Base-by-base conservation (phyloP, 2,797 vertebrate genomes). In the Uromys caudimaculatus region DNA sequence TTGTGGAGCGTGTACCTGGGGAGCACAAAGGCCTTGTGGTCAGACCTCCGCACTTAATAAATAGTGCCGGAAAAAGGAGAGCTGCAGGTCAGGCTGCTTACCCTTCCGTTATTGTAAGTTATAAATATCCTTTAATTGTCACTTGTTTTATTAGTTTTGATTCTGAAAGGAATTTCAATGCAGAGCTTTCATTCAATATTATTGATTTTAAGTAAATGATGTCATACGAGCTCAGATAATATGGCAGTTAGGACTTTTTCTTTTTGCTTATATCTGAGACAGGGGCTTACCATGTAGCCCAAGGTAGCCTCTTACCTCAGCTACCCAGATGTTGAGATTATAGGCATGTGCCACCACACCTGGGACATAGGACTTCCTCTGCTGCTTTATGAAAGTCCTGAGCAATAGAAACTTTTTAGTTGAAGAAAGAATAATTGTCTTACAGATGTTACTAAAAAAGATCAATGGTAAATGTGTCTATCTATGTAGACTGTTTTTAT, bases 201-300 rank as follows among this genome's bases (percentile, higher is more conserved):
- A 71, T 77, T 95, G 91, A 62, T 89, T 56, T 92, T 89, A 83
- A 95, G 52, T 92, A 87, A 93, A 41, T 56, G 73, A 8, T 27
- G 41, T 88, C 73, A 23, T 69, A 38, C 64, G 32, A 85, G 93
- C 82, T 62, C 12, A 64, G 73, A 91, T 82, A 52, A 85, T 93
- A n/a, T 60, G 21, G 8, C 71, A 32, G 21, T 69, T 87, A 24
- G 24, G 41, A 82, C 35, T 85, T 93, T 93, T 44, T 38, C 41
- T 92, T 88, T 76, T 89, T 44, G 54, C 44, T 88, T 71, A 56
- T 87, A 29, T 87, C n/a, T 90, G 75, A 90, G 76, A 54, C 47
- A 54, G 60, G 6, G 24, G 54, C 60, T 90, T 52, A 52, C 44
- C 64, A 9, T 79, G 47, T 90, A 90, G 35, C 60, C 60, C 16